A percentile compares a stretch with the other conserved stretches of the same genome.
phyloP scores from a whole-genome alignment of 2,797 vertebrate species.

The Trichosurus vulpecula region DNA sequence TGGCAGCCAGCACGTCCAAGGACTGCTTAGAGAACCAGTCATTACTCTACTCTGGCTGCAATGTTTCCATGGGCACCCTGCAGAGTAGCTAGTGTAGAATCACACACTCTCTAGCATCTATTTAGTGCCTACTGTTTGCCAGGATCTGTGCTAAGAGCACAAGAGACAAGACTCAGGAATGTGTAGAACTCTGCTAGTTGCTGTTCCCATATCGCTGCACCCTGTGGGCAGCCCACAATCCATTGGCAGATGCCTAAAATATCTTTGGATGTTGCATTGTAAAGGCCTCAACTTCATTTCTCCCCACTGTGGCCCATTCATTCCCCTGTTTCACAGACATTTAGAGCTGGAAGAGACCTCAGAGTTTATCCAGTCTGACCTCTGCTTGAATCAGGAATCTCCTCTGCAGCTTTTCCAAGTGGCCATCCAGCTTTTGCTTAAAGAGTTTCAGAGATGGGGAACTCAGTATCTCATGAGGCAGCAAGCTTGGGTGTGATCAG shows the following conservation, averaged over 20 bases:
- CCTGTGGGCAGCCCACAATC: not conserved
- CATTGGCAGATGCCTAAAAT: not conserved
- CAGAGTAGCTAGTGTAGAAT: no score
- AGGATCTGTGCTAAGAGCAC: not conserved
- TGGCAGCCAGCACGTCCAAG: not conserved
- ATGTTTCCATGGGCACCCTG: no score
- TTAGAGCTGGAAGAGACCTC: not conserved
- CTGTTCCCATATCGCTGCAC: not conserved
- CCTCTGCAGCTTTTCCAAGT: not conserved
- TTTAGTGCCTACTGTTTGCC: not conserved
- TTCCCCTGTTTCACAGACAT: not conserved
- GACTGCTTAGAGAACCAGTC: no score
- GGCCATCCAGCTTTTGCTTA: not conserved
- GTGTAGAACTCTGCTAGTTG: not conserved
- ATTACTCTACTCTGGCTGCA: no score
- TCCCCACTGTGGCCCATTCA: not conserved
- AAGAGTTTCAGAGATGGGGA: not conserved
- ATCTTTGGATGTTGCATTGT: not conserved
- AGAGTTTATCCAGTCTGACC: not conserved
- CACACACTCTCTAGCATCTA: no score
- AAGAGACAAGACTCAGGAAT: not conserved
- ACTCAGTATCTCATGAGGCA: not conserved
- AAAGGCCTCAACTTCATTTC: not conserved
- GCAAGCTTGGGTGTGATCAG: not conserved
- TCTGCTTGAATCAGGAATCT: not conserved